Evolutionary conservation across 2,797 vertebrate species (phyloP).

Genomic region (Remorina albescens): DNA sequence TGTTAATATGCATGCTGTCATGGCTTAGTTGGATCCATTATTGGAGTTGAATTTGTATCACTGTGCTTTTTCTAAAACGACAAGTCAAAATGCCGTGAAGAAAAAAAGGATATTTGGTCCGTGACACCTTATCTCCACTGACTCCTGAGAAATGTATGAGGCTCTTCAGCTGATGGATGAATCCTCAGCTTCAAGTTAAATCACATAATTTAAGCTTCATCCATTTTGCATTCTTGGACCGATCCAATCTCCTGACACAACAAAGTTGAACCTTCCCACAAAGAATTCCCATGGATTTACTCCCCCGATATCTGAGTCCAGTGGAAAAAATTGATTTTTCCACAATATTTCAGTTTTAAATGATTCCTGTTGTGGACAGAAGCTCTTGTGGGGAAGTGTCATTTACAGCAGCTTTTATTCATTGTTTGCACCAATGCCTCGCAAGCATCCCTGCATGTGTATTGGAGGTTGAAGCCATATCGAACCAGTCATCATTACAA

Average conservation of each 20-base stretch:
- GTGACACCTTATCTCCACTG: no score
- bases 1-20: neutral
- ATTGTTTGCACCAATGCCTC: slow-evolving; percentile 61
- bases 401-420: slow-evolving; percentile 58
- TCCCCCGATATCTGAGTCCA: neutral
- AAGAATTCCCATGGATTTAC: neutral
- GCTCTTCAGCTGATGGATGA: no score
- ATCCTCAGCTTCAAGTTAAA: no score
- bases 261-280: neutral
- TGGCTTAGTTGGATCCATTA: no score
- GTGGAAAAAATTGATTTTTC: neutral
- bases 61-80: no score
- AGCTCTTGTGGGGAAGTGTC: slow-evolving; percentile 49
- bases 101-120: neutral
- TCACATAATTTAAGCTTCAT: no score
- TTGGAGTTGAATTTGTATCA: no score
- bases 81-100: no score
- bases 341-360: neutral
- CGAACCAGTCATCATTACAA: slow-evolving; percentile 78
- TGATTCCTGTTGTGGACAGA: slow-evolving; percentile 47
- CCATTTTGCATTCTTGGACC: no score
- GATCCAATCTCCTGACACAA: no score
- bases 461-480: slow-evolving; percentile 73
- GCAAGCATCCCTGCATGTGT: slow-evolving; percentile 61
- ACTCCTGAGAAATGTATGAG: no score